Base-by-base conservation (phyloP, 2,113 vertebrate genomes). In the Colossoma macropomum region DNA sequence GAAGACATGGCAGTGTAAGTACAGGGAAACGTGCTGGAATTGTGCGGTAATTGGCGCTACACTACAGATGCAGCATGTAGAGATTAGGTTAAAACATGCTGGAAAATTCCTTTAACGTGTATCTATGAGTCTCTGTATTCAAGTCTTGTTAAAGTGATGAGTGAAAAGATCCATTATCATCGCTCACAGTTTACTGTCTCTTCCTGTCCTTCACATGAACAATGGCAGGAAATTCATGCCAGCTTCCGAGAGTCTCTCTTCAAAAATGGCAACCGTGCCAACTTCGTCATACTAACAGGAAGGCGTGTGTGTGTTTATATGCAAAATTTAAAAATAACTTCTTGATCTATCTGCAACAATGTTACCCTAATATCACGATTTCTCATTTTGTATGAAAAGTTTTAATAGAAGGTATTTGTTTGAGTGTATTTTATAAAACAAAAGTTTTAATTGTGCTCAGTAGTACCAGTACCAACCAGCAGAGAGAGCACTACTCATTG, bases 401-500 rank as follows among this genome's bases (percentile, higher is more conserved):
- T n/a, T n/a, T n/a, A n/a, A n/a, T n/a, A n/a, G n/a, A n/a, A n/a
- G n/a, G n/a, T n/a, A n/a, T n/a, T n/a, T n/a, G 5, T 59, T 9
- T 59, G 0, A n/a, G 4, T 59, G 2, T n/a, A 3, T 23, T 59
- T 59, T 19, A 10, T 68, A 12, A 68, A 69, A 17, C 16, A 3
- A 6, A 12, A 21, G 0, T 6, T 10, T 69, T 23, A 38, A n/a
- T 70, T 12, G 12, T 71, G 11, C 12, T 13, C 23, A 45, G 68
- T 23, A 45, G 68, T 45, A 11, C 34, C n/a, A 16, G 5, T 23
- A 15, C 41, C n/a, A 12, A 45, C 34, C 68, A 71, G 38, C 68
- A 71, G 68, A 45, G 68, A n/a, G 68, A 71, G 65, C 65, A 34
- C 65, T 30, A 68, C 65, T 21, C 32, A 68, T 34, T 21, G 19